Evolutionary conservation across 53 echinoderm and acorn worm genomes (phyloP).

Genomic region (Temnopleurus reevesii): DNA sequence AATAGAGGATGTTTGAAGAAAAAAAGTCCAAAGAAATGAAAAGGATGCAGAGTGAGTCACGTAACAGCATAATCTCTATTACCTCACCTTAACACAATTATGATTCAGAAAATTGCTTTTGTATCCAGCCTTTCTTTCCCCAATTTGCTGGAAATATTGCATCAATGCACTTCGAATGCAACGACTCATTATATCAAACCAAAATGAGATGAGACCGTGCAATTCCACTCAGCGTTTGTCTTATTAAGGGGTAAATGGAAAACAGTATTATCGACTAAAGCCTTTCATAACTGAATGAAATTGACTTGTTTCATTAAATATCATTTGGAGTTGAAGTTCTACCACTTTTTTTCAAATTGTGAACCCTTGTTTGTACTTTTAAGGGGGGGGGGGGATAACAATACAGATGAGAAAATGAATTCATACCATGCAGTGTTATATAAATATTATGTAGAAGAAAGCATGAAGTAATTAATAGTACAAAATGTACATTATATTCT

Average conservation of each 20-base stretch:
- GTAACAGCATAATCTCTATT: conserved; percentile 16
- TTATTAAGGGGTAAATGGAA: conserved; percentile 1
- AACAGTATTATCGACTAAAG: conserved; percentile 29
- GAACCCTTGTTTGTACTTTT: conserved; percentile 26
- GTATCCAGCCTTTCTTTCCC: not conserved
- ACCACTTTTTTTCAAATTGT: not conserved
- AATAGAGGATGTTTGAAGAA: no score
- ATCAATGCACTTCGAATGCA: conserved; percentile 10
- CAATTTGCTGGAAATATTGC: conserved; percentile 20
- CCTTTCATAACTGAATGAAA: not conserved
- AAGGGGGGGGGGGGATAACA: not conserved
- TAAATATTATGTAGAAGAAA: no score
- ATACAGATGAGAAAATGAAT: not conserved
- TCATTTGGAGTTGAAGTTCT: not conserved
- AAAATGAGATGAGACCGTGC: not conserved
- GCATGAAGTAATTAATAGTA: no score
- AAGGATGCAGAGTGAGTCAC: conserved; percentile 17
- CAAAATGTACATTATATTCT: no score
- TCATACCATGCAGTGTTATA: not conserved
- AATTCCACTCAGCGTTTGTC: not conserved
- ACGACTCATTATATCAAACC: conserved; percentile 23
- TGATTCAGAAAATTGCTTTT: conserved; percentile 12
- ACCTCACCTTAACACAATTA: conserved; percentile 24
- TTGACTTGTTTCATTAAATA: not conserved
- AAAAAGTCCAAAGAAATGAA: not conserved